These are phyloP conservation scores for Rousettus madagascariensis DNA, from an alignment of 2,797 vertebrate species.

Conservation along the genomic window DNA sequence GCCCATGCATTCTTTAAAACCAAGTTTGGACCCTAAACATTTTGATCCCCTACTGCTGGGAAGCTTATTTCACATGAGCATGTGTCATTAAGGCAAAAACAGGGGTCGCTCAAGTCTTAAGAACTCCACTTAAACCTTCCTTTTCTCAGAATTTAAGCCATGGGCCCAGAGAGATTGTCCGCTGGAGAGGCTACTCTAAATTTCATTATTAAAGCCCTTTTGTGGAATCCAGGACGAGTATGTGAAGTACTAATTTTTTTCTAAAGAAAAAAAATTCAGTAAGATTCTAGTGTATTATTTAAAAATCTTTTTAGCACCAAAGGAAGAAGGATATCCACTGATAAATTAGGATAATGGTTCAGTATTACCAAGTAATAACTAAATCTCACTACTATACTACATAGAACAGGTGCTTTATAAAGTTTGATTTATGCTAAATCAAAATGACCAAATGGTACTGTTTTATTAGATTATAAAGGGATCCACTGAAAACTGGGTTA, in stretches of 20 bases:
- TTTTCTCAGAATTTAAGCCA: not conserved
- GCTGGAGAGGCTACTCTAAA: not conserved
- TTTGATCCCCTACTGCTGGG: not conserved
- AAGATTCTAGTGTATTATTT: not conserved
- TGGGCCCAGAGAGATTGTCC: not conserved
- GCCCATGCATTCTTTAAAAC: not conserved
- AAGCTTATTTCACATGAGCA: not conserved
- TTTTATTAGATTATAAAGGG: not conserved
- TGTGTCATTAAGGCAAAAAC: not conserved
- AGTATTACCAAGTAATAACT: not conserved
- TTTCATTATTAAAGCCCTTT: not conserved
- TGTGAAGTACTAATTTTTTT: not conserved
- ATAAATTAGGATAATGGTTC: not conserved
- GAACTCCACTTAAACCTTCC: not conserved
- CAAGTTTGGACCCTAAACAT: not conserved
- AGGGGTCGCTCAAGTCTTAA: not conserved
- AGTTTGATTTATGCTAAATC: not conserved
- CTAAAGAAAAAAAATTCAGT: not conserved
- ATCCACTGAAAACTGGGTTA: conserved; percentile 2
- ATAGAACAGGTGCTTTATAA: not conserved
- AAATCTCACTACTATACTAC: not conserved
- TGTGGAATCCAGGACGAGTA: not conserved
- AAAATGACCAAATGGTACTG: not conserved
- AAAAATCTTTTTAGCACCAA: not conserved
- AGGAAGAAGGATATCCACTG: not conserved